Conservation (phyloP, 2,888 invertebrate species). For the Branchinecta sandiegonensis region DNA sequence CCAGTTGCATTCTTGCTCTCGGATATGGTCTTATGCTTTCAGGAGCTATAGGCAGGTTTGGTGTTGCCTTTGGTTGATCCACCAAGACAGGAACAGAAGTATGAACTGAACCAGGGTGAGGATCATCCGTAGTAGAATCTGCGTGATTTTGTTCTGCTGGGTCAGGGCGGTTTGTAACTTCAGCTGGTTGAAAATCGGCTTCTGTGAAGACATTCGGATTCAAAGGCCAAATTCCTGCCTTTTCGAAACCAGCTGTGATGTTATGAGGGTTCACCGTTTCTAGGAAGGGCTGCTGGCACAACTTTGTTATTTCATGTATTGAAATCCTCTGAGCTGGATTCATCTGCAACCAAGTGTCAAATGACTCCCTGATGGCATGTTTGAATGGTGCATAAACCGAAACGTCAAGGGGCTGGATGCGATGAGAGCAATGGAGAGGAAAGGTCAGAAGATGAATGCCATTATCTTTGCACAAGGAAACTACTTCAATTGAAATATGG, state of each 20-base stretch:
- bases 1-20: conserved; percentile 12
- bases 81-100: conserved; percentile 8
- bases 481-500: conserved; percentile 28
- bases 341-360: conserved; percentile 31
- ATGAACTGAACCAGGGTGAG: conserved; percentile 14
- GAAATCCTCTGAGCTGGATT: conserved; percentile 31
- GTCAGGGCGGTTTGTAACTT: background rate
- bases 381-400: conserved; percentile 35
- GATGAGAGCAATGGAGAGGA: conserved; percentile 35
- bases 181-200: too few species aligned
- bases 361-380: conserved; percentile 29
- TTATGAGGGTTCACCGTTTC: conserved; percentile 26
- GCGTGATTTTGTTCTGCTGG: background rate
- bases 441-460: conserved; percentile 34
- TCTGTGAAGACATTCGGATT: conserved; percentile 24
- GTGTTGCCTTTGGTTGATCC: conserved; percentile 11
- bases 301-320: conserved; percentile 31
- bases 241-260: conserved; percentile 27
- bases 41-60: conserved; percentile 21
- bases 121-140: background rate
- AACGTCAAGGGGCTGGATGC: conserved; percentile 35
- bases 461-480: conserved; percentile 31
- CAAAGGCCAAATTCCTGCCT: conserved; percentile 27
- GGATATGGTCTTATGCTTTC: conserved; percentile 24
- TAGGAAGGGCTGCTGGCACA: conserved; percentile 26